A percentile compares a stretch with the other conserved stretches of the same genome.
Evolutionary conservation across 2,797 vertebrate species (phyloP).

Genomic region (Schizothorax lantsangensis): DNA sequence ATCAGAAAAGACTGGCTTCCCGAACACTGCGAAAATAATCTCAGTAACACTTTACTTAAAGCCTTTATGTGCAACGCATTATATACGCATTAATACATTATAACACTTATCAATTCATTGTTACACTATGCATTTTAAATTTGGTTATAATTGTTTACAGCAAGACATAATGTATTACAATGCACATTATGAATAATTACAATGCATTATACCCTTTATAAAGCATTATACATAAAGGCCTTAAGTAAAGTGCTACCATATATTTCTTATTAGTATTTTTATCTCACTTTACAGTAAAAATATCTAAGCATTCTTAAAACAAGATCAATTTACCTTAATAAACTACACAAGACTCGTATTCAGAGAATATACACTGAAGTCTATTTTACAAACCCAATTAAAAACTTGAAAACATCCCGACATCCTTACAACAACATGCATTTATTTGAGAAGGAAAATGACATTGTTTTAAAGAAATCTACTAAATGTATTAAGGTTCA

Average conservation of each 20-base stretch:
- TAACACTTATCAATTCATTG: too few relatives aligned
- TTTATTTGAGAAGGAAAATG: not conserved
- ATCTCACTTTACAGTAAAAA: not conserved
- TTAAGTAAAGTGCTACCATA: too few relatives aligned
- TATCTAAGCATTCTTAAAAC: not conserved
- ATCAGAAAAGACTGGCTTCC: not conserved
- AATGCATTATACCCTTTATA: too few relatives aligned
- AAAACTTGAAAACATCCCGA: not conserved
- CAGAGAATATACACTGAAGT: not conserved
- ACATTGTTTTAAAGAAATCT: not conserved
- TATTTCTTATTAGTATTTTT: not conserved
- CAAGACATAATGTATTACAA: too few relatives aligned
- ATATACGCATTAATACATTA: too few relatives aligned
- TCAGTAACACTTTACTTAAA: too few relatives aligned
- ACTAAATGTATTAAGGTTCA: not conserved
- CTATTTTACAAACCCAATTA: not conserved
- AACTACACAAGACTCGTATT: not conserved
- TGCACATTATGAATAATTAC: too few relatives aligned
- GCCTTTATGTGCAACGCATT: too few relatives aligned
- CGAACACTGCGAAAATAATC: not conserved
- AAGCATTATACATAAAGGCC: too few relatives aligned
- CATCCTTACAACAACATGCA: not conserved
- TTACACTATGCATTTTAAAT: too few relatives aligned
- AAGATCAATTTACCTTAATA: not conserved
- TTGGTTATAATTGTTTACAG: too few relatives aligned